Base-by-base conservation (phyloP, 2,888 invertebrate genomes). In the Petrophora chlorosata region DNA sequence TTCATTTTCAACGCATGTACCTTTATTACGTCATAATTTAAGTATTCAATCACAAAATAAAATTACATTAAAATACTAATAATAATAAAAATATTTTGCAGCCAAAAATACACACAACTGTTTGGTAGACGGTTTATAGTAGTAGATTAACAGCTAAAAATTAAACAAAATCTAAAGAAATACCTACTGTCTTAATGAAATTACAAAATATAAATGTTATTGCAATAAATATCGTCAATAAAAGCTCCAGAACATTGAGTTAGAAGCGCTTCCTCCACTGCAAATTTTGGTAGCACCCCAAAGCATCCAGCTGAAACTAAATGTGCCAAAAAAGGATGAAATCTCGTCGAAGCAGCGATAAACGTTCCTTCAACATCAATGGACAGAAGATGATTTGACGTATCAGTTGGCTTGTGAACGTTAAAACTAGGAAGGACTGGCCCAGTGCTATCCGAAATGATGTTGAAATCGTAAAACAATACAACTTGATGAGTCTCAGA, bases 281-380 rank as follows among this genome's bases (percentile, higher is more conserved):
- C 80, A 41, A 65, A 70, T 55, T 66, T 76, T 1, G 87, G 85
- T 16, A 63, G 67, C 49, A 76, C 53, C 36, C 73, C 70, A 59
- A 74, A 76, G 47, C 72, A 80, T 9, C 70, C 76, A 33, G 67
- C 63, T 0, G 74, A 61, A 14, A 85, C 58, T 30, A 89, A 49
- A 48, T 77, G 66, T 9, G 69, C 70, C 39, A 89, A 67, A 47
- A 88, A 79, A 5, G 82, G 85, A 62, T 89, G 86, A 14, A 72
- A 56, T 15, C 58, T 70, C 1, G 76, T 64, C 3, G 82, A 66
- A 13, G 83, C 77, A 15, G 88, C 79, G 3, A 88, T 56, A 56
- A 88, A 87, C n/a, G 53, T 48, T 2, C 88, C 88, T 30, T 81
- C 79, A n/a, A 70, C 54, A 28, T 75, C 74, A 8, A 88, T 59